A percentile compares a stretch with the other conserved stretches of the same genome.
These are phyloP conservation scores for Brachycybe producta DNA, from an alignment of 2,888 invertebrate genomes.

Conservation along the genomic window DNA sequence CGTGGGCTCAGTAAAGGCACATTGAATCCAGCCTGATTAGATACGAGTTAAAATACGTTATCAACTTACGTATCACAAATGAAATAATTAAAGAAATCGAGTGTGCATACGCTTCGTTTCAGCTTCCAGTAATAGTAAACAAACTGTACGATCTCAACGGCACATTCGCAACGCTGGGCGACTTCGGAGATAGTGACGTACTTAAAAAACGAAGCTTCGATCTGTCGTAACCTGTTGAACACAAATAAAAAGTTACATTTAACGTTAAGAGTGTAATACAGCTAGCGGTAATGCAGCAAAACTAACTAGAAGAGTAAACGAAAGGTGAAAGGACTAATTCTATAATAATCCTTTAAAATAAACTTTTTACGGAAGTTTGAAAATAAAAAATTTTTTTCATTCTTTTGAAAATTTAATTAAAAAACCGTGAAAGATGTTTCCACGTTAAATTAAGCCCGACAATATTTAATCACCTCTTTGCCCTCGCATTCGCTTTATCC, in stretches of 20 bases:
- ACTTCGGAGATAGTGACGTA: conserved; percentile 77
- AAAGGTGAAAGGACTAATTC: too few relatives aligned
- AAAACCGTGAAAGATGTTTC: conserved; percentile 3
- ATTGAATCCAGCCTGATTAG: conserved; percentile 59
- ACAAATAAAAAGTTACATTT: conserved; percentile 1
- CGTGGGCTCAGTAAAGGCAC: conserved; percentile 72
- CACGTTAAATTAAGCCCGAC: neutral
- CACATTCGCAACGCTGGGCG: conserved; percentile 59
- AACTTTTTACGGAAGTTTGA: too few relatives aligned
- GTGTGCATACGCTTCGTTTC: conserved; percentile 49
- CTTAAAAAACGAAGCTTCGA: conserved; percentile 85
- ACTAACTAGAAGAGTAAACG: too few relatives aligned
- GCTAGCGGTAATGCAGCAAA: too few relatives aligned
- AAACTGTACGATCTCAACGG: conserved; percentile 68
- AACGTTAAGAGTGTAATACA: too few relatives aligned
- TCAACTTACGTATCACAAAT: conserved; percentile 14
- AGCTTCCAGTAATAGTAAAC: conserved; percentile 95
- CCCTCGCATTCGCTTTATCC: conserved; percentile 80
- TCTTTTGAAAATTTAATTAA: conserved; percentile 5
- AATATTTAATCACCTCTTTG: conserved; percentile 46
- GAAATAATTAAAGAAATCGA: conserved; percentile 1
- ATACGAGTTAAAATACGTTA: neutral
- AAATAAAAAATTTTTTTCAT: too few relatives aligned
- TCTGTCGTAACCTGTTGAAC: conserved; percentile 59
- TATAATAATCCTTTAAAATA: too few relatives aligned